Percentiles rank a stretch among this genome's conserved stretches.
phyloP scores from a whole-genome alignment of 2,113 vertebrate genomes.

The Opisthocomus hoazin region DNA sequence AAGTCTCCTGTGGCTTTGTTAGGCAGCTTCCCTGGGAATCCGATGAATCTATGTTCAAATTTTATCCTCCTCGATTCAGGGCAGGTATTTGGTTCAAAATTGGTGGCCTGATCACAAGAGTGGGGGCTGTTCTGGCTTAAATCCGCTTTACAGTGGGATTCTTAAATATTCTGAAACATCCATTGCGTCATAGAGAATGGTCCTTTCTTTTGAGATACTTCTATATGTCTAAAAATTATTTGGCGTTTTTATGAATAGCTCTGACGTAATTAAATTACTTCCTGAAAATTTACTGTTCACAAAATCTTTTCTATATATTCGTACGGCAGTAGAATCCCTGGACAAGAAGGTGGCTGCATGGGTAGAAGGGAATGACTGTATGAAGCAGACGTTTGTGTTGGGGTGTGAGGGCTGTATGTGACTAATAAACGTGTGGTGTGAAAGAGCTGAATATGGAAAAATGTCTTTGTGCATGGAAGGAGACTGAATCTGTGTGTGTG shows the following conservation, averaged over 20 bases:
- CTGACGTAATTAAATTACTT: not conserved
- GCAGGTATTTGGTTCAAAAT: not conserved
- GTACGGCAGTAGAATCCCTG: not conserved
- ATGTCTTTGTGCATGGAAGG: not conserved
- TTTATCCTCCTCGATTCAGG: not conserved
- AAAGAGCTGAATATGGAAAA: not conserved
- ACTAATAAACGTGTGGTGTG: not conserved
- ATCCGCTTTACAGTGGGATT: not conserved
- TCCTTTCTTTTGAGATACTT: not conserved
- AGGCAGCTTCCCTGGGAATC: not conserved
- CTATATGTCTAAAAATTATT: not conserved
- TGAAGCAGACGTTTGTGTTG: not conserved
- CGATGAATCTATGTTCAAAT: fast-evolving
- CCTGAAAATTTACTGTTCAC: not conserved
- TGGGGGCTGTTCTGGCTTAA: not conserved
- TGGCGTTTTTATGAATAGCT: not conserved
- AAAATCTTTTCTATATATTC: not conserved
- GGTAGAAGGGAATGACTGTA: not conserved
- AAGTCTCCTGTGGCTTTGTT: not conserved
- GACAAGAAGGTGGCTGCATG: not conserved
- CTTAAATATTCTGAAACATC: not conserved
- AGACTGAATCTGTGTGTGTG: not conserved
- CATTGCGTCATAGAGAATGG: not conserved
- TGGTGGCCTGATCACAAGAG: not conserved
- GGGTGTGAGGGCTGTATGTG: not conserved